Conservation (phyloP, 1,140 invertebrate genomes). For the Arctopsyche grandis region DNA sequence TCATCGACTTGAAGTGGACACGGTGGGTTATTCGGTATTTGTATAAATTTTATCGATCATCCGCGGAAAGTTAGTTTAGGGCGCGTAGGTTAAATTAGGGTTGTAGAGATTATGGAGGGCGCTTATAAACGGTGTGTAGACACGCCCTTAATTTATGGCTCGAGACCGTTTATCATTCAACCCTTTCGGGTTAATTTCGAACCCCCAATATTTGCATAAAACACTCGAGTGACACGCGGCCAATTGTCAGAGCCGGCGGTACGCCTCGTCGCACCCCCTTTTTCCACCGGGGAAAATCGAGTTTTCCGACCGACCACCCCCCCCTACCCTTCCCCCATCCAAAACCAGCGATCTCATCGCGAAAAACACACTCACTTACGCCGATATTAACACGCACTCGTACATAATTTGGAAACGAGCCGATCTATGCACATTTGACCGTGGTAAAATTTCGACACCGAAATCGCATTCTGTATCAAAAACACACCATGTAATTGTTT, state of each 20-base stretch:
- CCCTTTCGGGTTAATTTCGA: constrained; percentile 50
- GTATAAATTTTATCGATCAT: constrained; percentile 32
- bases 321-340: no score
- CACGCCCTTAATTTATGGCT: constrained; percentile 48
- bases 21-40: background rate
- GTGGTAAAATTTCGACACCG: no score
- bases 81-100: constrained; percentile 32
- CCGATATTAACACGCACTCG: no score
- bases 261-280: background rate
- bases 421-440: no score
- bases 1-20: background rate
- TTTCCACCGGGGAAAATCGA: no score
- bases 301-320: no score
- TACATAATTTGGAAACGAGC: no score
- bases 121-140: constrained; percentile 47
- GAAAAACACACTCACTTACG: no score
- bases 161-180: constrained; percentile 46
- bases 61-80: constrained; percentile 11
- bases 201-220: constrained; percentile 48
- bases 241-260: constrained; percentile 38
- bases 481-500: no score
- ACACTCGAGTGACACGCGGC: constrained; percentile 39
- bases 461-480: no score
- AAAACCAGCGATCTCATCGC: no score
- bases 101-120: constrained; percentile 45